Evolutionary conservation across 2,113 vertebrate species (phyloP), one percentile per base, ranked within the genome.

Genomic region (Proterorhinus semilunaris): DNA sequence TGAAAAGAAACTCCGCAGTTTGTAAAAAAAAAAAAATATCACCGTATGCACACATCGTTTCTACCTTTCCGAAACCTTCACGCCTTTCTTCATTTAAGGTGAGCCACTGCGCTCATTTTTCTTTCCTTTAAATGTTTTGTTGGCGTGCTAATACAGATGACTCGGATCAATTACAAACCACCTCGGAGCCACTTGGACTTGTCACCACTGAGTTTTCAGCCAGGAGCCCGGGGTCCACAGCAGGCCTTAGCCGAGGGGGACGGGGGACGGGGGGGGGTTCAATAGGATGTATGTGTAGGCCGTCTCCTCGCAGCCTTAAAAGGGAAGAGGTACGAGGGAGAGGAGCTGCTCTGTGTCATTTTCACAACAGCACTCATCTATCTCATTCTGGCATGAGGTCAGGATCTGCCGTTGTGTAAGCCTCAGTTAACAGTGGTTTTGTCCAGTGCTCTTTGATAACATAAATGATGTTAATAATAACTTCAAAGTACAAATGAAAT

Each of bases 301-400:
- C 72, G 81, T 71, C 81, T 66, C 16, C 50, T 72, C 65, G 8
- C 69, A 49, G 62, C 89, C 88, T 84, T 88, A 59, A 75, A 94
- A 92, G 75, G 91, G 68, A 88, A 84, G 21, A 81, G 80, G 82
- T 79, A 78, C 65, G 72, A 74, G 67, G 75, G 79, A 80, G 86
- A 83, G 80, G 80, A 79, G 75, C 80, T 86, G 76, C 65, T 72
- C 72, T 83, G 27, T 86, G 85, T 83, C 66, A 78, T 81, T 86
- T 74, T 58, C 81, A 80, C 82, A 69, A 84, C 84, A 69, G 78
- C 80, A 81, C 61, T 47, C 71, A 85, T 90, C 75, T 71, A 71
- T 84, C 81, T 88, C 81, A 65, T 72, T 79, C 70, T 83, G 78
- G 75, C 68, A 68, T 62, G 72, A 69, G 81, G 83, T 82, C 82